Evolutionary conservation across 2,888 invertebrate species (phyloP).

Genomic region (Apodemia zela): DNA sequence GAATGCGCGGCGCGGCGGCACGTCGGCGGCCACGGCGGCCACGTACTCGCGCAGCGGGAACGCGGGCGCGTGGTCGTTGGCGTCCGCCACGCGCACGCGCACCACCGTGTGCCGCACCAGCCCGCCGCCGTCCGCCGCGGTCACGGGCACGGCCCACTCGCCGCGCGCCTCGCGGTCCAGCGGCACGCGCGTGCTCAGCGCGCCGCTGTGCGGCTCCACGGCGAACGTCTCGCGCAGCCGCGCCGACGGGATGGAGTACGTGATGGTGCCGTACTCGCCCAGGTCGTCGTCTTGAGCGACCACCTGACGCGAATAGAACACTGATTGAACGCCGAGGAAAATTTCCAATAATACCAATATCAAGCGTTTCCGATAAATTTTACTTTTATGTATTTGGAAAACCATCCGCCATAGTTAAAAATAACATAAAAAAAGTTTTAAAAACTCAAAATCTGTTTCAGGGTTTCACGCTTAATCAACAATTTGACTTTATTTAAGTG

Average conservation of each 20-base stretch:
- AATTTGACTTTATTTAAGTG: too few species aligned
- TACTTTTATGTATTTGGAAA: too few species aligned
- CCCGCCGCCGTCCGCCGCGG: slow-evolving; percentile 91
- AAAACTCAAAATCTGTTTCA: too few species aligned
- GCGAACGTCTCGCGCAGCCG: slow-evolving; percentile 86
- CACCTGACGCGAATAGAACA: slow-evolving; percentile 59
- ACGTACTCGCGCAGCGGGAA: slow-evolving; percentile 90
- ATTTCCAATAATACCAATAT: too few species aligned
- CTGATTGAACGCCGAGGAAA: neutral
- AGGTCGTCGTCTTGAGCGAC: slow-evolving; percentile 91
- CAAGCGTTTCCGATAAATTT: too few species aligned
- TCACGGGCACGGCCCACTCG: slow-evolving; percentile 83
- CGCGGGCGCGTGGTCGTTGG: slow-evolving; percentile 90
- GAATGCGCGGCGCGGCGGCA: slow-evolving; percentile 50
- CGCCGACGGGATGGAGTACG: slow-evolving; percentile 89
- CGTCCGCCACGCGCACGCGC: slow-evolving; percentile 89
- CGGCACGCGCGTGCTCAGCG: slow-evolving; percentile 83
- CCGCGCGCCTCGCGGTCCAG: slow-evolving; percentile 87
- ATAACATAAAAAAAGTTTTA: too few species aligned
- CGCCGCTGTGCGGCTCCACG: slow-evolving; percentile 86
- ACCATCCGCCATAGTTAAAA: too few species aligned
- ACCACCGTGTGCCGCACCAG: slow-evolving; percentile 87
- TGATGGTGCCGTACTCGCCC: slow-evolving; percentile 86
- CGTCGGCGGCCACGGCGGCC: slow-evolving; percentile 82
- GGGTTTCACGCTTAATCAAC: too few species aligned